Percentiles rank a stretch among this genome's conserved stretches.
phyloP scores from a whole-genome alignment of 2,797 vertebrate genomes.

The Synanceia verrucosa region DNA sequence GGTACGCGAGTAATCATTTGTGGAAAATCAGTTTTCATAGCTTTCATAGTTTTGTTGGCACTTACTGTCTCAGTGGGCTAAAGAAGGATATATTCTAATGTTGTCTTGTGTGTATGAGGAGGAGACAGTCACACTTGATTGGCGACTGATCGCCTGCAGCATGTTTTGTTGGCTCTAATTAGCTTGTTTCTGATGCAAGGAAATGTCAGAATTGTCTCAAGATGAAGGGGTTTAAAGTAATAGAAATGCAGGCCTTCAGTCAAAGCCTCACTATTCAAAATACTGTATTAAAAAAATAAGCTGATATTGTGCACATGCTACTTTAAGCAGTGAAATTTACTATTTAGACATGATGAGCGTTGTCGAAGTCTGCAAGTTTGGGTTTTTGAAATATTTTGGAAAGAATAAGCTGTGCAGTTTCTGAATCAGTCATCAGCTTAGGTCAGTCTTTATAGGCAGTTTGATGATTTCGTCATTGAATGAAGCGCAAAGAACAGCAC shows the following conservation, averaged over 20 bases:
- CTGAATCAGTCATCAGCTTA: no score
- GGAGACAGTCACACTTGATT: conserved; percentile 47
- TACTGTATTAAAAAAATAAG: conserved; percentile 11
- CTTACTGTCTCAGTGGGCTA: conserved; percentile 25
- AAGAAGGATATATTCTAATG: conserved; percentile 36
- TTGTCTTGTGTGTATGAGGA: conserved; percentile 41
- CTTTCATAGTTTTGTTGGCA: conserved; percentile 44
- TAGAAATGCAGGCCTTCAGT: background rate
- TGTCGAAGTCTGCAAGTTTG: background rate
- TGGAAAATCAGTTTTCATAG: conserved; percentile 55
- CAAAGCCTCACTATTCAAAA: no score
- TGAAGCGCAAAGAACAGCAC: no score
- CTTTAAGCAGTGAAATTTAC: background rate
- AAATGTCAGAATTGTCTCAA: conserved; percentile 20
- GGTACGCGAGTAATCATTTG: conserved; percentile 48
- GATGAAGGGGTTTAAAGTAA: conserved; percentile 6
- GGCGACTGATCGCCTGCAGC: conserved; percentile 47
- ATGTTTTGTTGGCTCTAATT: conserved; percentile 48
- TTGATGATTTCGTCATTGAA: no score
- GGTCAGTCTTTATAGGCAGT: no score
- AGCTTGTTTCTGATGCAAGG: conserved; percentile 19
- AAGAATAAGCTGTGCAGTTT: no score
- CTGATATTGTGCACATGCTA: background rate
- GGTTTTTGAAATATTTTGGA: no score
- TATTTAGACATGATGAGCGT: no score